Evolutionary conservation across 2,888 invertebrate genomes (phyloP).

Genomic region (Lasioglossum marginatum): DNA sequence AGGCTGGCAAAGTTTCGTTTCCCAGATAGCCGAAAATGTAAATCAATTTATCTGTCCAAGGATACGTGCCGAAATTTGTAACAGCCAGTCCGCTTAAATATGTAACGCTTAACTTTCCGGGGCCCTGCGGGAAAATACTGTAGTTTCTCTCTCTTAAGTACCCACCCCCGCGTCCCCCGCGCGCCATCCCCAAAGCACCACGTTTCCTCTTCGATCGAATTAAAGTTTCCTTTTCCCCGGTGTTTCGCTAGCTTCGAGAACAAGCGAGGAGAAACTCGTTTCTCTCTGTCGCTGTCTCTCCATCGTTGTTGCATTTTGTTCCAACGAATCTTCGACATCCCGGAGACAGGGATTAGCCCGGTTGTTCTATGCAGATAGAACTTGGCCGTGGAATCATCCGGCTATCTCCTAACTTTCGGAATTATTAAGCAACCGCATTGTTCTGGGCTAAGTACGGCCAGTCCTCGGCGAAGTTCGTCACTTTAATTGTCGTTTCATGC

Average conservation of each 20-base stretch:
- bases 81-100: conserved; percentile 3
- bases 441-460: conserved; percentile 16
- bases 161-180: not conserved
- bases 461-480: conserved; percentile 39
- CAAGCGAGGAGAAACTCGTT: not conserved
- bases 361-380: conserved; percentile 30
- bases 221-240: conserved; percentile 12
- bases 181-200: not conserved
- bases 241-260: not conserved
- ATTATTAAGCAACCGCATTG: conserved; percentile 53
- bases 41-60: conserved; percentile 25
- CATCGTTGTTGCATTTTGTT: not conserved
- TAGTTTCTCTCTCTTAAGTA: not conserved
- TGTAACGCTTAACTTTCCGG: conserved; percentile 22
- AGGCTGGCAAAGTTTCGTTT: not conserved
- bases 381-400: conserved; percentile 15
- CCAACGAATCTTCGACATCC: conserved; percentile 5
- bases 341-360: conserved; percentile 6
- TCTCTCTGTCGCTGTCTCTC: not conserved
- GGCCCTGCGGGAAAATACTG: not conserved
- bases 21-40: not conserved
- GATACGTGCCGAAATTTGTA: conserved; percentile 1
- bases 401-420: conserved; percentile 26
- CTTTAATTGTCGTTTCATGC: conserved; percentile 49
- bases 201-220: conserved; percentile 4